These are phyloP conservation scores for Caenorhabditis remanei DNA, from an alignment of 1,140 invertebrate species.

Conservation along the genomic window DNA sequence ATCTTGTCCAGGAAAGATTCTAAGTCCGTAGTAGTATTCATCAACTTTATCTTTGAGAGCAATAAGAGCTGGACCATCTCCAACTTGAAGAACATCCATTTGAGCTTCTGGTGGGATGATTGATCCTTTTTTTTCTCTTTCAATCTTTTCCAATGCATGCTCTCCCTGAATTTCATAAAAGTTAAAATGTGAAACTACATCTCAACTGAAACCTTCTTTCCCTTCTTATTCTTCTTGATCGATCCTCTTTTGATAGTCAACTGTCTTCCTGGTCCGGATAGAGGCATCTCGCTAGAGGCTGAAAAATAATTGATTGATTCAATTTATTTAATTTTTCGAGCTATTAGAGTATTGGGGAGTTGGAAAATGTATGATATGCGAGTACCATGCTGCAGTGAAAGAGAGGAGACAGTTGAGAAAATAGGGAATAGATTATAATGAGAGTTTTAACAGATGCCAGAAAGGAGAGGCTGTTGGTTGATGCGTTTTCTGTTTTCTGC, in stretches of 20 bases:
- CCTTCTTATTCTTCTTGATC: constrained; percentile 70
- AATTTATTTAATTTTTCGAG: background rate
- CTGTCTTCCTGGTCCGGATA: constrained; percentile 73
- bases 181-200: background rate
- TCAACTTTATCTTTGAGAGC: constrained; percentile 88
- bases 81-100: constrained; percentile 78
- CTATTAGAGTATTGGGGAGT: background rate
- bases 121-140: constrained; percentile 86
- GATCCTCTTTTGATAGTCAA: constrained; percentile 66
- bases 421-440: background rate
- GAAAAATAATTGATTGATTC: background rate
- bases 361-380: constrained; percentile 9
- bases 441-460: background rate
- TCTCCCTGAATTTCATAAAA: background rate
- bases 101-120: constrained; percentile 80
- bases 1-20: constrained; percentile 90
- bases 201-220: constrained; percentile 42
- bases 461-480: constrained; percentile 15
- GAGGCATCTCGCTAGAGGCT: constrained; percentile 72
- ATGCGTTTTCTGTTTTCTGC: constrained; percentile 47
- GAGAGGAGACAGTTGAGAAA: constrained; percentile 9
- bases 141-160: constrained; percentile 81
- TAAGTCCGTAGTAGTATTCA: constrained; percentile 94
- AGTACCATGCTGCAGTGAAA: constrained; percentile 45
- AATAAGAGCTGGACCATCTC: constrained; percentile 78